Conservation (phyloP, 2,888 invertebrate species). For the Campoplex capitator region DNA sequence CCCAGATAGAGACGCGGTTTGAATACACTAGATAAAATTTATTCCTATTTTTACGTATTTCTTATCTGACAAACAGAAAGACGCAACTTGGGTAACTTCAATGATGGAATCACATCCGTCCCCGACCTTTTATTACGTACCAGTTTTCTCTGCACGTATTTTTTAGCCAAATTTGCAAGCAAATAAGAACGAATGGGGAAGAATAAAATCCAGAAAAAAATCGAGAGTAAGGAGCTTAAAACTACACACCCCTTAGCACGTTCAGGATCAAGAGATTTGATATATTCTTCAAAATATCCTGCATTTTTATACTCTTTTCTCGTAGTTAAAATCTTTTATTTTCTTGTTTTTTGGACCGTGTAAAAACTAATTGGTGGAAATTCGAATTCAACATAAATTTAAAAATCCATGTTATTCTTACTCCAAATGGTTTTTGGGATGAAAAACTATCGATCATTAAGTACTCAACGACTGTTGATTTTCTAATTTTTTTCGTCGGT, state of each 20-base stretch:
- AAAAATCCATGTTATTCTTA: not conserved
- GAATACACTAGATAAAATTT: constrained; percentile 62
- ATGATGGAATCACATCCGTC: not conserved
- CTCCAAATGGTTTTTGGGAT: not conserved
- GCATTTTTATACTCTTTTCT: not conserved
- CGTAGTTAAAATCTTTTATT: no score
- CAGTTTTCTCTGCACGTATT: not conserved
- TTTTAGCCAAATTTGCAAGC: constrained; percentile 16
- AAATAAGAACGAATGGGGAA: constrained; percentile 19
- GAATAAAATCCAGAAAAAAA: constrained; percentile 16
- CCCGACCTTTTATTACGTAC: not conserved
- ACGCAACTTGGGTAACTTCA: not conserved
- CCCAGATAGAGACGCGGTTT: constrained; percentile 55
- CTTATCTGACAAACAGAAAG: not conserved
- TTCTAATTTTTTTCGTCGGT: no score
- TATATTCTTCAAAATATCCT: constrained; percentile 1
- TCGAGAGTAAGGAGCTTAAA: constrained; percentile 49
- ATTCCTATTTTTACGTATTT: constrained; percentile 10
- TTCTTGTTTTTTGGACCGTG: not conserved
- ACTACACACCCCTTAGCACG: constrained; percentile 36
- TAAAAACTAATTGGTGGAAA: not conserved
- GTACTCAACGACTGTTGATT: no score
- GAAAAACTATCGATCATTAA: not conserved
- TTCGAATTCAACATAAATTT: not conserved
- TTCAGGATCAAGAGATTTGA: constrained; percentile 23